Percentiles rank a stretch among this genome's conserved stretches.
Evolutionary conservation across 2,797 vertebrate genomes (phyloP).

Genomic region (Scyliorhinus canicula): DNA sequence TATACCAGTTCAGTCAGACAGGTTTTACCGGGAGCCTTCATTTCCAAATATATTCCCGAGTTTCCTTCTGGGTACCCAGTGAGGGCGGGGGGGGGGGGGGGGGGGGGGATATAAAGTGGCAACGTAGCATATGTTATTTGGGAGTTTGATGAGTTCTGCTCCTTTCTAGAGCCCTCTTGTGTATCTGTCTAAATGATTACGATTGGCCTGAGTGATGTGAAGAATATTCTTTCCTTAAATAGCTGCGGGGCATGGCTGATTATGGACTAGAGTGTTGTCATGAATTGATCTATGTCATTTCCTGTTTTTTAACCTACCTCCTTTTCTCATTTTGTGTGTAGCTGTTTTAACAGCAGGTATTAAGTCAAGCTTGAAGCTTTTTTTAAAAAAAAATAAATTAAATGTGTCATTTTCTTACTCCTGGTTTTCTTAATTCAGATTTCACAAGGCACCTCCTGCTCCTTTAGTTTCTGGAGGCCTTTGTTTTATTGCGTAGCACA

Average conservation of each 20-base stretch:
- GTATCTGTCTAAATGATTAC: background rate
- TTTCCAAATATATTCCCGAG: too few species aligned
- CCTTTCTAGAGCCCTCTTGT: background rate
- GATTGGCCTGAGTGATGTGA: conserved; percentile 10
- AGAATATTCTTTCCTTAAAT: conserved; percentile 45
- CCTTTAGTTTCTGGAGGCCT: background rate
- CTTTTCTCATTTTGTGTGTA: conserved; percentile 46
- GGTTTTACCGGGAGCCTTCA: too few species aligned
- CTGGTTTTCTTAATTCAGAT: background rate
- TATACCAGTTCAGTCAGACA: too few species aligned
- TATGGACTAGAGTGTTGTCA: conserved; percentile 65
- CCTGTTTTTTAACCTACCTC: conserved; percentile 79
- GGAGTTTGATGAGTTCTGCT: background rate
- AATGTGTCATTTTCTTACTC: conserved; percentile 30
- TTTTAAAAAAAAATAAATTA: conserved; percentile 25
- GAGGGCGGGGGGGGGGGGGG: background rate
- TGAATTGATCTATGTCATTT: conserved; percentile 62
- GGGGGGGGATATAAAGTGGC: background rate
- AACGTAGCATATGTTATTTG: background rate
- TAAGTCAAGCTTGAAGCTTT: conserved; percentile 14
- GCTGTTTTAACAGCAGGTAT: conserved; percentile 27
- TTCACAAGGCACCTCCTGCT: background rate
- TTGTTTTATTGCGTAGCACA: background rate
- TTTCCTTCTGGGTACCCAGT: background rate
- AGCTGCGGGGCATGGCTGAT: conserved; percentile 67